Base-by-base conservation (phyloP, 1,140 invertebrate species). In the Rhynchophorus ferrugineus region DNA sequence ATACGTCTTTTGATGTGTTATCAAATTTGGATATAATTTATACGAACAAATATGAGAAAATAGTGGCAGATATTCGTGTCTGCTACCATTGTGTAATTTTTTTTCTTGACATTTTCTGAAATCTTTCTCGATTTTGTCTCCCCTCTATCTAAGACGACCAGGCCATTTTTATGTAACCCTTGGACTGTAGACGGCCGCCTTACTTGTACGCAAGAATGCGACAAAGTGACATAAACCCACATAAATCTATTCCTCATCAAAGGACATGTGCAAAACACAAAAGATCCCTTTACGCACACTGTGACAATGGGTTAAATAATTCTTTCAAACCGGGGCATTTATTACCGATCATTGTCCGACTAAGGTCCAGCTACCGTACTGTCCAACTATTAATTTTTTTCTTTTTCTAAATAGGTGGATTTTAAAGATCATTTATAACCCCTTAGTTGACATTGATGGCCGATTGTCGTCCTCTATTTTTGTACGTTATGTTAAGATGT, bases 241-340 rank as follows among this genome's bases (percentile, higher is more conserved):
- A 49, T 49, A 49, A 49, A 49, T 49, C 47, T 49, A 49, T 49
- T 49, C 21, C 47, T 33, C 47, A 41, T 49, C 47, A 49, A 49
- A 49, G 21, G 38, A 33, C 47, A 42, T 49, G 24, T 49, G 47
- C 47, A 48, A 37, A 34, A 24, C 20, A 33, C 37, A 42, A 41
- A 41, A 38, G 38, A 38, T 39, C 38, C 47, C 38, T 49, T 37
- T 49, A 38, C 22, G 41, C 47, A 49, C 37, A 16, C 37, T 16
- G 13, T n/a, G 8, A 49, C 47, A 49, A 49, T 49, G 47, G 47
- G 37, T 49, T 49, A 49, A 35, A 49, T 49, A 49, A 49, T 49
- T 49, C 47, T 49, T 41, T 18, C 33, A 49, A n/a, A 49, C 47
- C 47, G 35, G 14, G 47, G 35, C 47, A 49, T 49, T 49, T 49